Percentiles rank a stretch among this genome's conserved stretches.
These are phyloP conservation scores for Sebastes schlegelii DNA, from an alignment of 2,113 vertebrate species.

Conservation along the genomic window DNA sequence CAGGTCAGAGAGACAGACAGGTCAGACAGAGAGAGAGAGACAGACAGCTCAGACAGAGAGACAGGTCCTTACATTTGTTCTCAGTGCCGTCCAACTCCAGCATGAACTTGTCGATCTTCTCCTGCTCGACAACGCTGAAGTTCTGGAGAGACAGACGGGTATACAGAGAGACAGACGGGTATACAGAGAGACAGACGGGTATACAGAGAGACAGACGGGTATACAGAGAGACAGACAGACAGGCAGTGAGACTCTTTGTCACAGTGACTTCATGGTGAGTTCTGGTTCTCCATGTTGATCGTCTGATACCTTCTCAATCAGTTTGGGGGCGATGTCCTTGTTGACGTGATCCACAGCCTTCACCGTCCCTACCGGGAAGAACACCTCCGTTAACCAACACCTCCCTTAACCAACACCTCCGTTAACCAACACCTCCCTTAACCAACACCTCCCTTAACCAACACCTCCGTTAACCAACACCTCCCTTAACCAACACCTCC, in stretches of 20 bases:
- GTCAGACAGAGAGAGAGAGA: background rate
- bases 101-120: slow-evolving; percentile 93
- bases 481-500: too few species aligned
- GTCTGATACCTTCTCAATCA: slow-evolving; percentile 87
- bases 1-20: too few species aligned
- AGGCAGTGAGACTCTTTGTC: background rate
- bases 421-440: too few species aligned
- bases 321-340: slow-evolving; percentile 87
- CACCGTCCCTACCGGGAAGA: slow-evolving; percentile 80
- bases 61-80: slow-evolving; percentile 88
- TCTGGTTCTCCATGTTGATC: too few species aligned
- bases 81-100: slow-evolving; percentile 91
- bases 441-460: too few species aligned
- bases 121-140: slow-evolving; percentile 90
- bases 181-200: too few species aligned
- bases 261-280: too few species aligned
- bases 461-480: too few species aligned
- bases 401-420: background rate
- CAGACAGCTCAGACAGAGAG: background rate
- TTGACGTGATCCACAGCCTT: slow-evolving; percentile 92
- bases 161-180: too few species aligned
- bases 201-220: too few species aligned
- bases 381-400: background rate
- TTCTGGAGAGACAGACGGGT: slow-evolving; percentile 84
- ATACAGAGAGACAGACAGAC: too few species aligned